Base-by-base conservation (phyloP, 2,113 vertebrate species). In the Equus przewalskii region DNA sequence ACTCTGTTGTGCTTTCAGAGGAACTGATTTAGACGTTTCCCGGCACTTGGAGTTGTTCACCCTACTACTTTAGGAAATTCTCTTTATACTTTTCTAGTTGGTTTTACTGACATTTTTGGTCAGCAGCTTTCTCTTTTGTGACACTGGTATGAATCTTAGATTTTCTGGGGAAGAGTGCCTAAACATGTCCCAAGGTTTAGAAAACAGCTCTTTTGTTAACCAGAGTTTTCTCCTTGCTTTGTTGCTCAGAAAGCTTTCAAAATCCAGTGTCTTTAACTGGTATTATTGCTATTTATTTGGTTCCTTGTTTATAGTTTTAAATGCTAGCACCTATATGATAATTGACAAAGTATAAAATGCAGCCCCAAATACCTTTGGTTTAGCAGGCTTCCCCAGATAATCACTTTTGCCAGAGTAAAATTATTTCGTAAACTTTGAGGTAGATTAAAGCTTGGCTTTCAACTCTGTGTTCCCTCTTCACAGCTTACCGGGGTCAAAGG, bases 401-500 rank as follows among this genome's bases (percentile, higher is more conserved):
- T 75, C 41, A 24, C 65, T 70, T 96, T 70, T 96, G 56, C 51
- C 56, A 88, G 28, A 78, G 67, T 90, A 36, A 82, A 86, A 88
- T 81, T 33, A 78, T 73, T 96, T 97, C 33, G 22, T 88, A 84
- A 92, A 92, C 81, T 76, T 90, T 64, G 54, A 92, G 46, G 54
- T 90, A 49, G 46, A 85, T 92, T 90, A 94, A 95, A 95, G 46
- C 60, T 11, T 94, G 58, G 11, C 82, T 96, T 92, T 92, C 56
- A 36, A 49, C 46, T 70, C 84, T 91, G 51, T 96, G 76, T 96
- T 97, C n/a, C 60, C 3, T 84, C 54, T 65, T 15, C 62, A 70
- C 41, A 92, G 54, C 82, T 92, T 97, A 79, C 67, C 70, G 30
- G 67, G 84, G 83, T 94, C 93, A 96, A 86, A 96, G 76, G 76